A percentile compares a stretch with the other conserved stretches of the same genome.
Conservation (phyloP, 2,797 vertebrate genomes). For the Gymnothorax javanicus region DNA sequence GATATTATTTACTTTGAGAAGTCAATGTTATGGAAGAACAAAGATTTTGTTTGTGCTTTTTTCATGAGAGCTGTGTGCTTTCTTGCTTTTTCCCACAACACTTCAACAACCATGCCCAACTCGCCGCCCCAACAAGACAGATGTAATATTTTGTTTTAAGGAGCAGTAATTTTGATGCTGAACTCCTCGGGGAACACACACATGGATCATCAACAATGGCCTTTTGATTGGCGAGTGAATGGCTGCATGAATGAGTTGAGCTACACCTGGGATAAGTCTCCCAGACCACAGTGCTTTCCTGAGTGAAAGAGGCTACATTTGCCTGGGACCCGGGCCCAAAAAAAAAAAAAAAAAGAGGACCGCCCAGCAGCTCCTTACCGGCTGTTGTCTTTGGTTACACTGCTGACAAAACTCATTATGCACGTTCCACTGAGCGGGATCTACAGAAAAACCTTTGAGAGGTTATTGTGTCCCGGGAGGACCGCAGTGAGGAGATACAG, state of each 20-base stretch:
- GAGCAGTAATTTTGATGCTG: not conserved
- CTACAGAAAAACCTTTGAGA: constrained; percentile 63
- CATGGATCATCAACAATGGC: not conserved
- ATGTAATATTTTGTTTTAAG: not conserved
- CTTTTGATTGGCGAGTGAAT: constrained; percentile 17
- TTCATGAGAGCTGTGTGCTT: not conserved
- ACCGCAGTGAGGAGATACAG: constrained; percentile 58
- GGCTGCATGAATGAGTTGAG: constrained; percentile 17
- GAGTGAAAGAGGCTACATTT: constrained; percentile 7
- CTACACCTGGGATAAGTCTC: constrained; percentile 12
- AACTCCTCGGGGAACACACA: not conserved
- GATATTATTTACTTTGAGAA: not conserved
- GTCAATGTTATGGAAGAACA: not conserved
- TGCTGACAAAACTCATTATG: constrained; percentile 61
- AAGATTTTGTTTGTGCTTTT: not conserved
- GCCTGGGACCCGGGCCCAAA: constrained; percentile 50
- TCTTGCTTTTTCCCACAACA: not conserved
- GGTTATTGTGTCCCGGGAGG: constrained; percentile 69
- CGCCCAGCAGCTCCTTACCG: constrained; percentile 52
- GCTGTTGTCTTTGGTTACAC: constrained; percentile 58
- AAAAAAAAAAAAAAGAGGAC: constrained; percentile 27
- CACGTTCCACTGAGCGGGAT: constrained; percentile 57
- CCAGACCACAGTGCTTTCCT: not conserved
- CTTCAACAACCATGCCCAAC: not conserved
- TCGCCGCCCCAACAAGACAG: not conserved